phyloP scores from a whole-genome alignment of 2,888 invertebrate genomes.

The Aphidoletes aphidimyza region DNA sequence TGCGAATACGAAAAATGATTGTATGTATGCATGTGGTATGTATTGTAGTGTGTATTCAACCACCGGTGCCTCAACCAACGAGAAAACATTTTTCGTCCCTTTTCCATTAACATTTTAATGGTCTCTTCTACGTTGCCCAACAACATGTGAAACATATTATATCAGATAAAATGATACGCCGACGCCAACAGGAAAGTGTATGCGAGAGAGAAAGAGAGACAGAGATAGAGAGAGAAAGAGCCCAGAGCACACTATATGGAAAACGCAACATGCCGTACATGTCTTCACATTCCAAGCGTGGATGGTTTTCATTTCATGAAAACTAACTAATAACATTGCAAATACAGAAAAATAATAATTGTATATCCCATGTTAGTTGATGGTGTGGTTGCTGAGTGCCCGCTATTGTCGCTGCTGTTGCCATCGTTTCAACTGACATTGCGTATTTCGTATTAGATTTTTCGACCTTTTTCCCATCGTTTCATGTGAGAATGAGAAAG shows the following conservation, averaged over 20 bases:
- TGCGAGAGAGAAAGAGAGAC: no score
- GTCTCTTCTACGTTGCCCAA: conserved; percentile 26
- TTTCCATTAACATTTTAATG: conserved; percentile 51
- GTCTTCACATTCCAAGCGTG: not conserved
- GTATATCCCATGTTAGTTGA: conserved; percentile 20
- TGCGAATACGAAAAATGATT: no score
- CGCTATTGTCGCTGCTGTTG: no score
- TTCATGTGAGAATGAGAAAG: no score
- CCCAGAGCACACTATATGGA: no score
- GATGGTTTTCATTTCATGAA: not conserved
- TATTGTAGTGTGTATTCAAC: no score
- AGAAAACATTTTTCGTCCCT: conserved; percentile 11
- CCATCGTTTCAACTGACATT: no score
- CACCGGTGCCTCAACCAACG: not conserved
- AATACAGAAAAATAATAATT: conserved; percentile 35
- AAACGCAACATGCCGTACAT: not conserved
- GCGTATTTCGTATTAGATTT: not conserved
- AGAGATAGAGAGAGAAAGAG: no score
- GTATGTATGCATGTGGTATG: no score
- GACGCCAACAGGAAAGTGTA: not conserved
- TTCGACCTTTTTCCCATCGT: not conserved
- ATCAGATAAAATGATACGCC: conserved; percentile 31
- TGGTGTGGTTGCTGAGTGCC: not conserved
- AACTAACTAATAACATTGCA: conserved; percentile 43
- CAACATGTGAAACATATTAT: conserved; percentile 42